phyloP scores from a whole-genome alignment of 1,140 invertebrate species.

The Dendrolimus kikuchii region DNA sequence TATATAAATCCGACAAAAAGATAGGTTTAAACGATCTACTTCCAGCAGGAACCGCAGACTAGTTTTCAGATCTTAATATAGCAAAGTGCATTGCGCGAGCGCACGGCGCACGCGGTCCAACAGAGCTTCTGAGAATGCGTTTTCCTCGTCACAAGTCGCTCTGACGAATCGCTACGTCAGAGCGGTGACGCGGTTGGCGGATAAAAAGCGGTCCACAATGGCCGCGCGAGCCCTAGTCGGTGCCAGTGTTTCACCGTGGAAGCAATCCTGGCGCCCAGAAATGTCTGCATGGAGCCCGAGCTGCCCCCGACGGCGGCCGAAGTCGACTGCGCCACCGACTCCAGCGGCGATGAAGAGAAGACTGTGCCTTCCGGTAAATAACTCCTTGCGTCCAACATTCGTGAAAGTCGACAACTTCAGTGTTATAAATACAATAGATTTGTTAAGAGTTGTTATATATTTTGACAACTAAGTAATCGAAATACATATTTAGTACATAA shows the following conservation, averaged over 20 bases:
- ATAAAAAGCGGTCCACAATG: constrained; percentile 41
- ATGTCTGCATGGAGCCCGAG: constrained; percentile 57
- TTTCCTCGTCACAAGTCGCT: constrained; percentile 49
- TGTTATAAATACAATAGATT: too few species aligned
- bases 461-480: too few species aligned
- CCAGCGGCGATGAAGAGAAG: constrained; percentile 21
- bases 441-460: too few species aligned
- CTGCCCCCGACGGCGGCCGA: constrained; percentile 24
- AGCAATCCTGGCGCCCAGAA: constrained; percentile 43
- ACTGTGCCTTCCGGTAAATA: constrained; percentile 51
- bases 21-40: too few species aligned
- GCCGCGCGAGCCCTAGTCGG: constrained; percentile 41
- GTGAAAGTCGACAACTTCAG: too few species aligned
- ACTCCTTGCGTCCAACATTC: constrained; percentile 1
- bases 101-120: constrained; percentile 6
- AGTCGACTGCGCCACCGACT: constrained; percentile 30
- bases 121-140: constrained; percentile 62
- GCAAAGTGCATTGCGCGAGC: not conserved
- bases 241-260: constrained; percentile 4
- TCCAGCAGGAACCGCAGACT: too few species aligned
- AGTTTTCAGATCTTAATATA: not conserved
- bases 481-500: too few species aligned
- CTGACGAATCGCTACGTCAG: constrained; percentile 49
- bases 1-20: too few species aligned
- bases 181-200: constrained; percentile 36